These are phyloP conservation scores for Thamnophis sirtalis DNA, from an alignment of 2,113 vertebrate species.

Conservation along the genomic window DNA sequence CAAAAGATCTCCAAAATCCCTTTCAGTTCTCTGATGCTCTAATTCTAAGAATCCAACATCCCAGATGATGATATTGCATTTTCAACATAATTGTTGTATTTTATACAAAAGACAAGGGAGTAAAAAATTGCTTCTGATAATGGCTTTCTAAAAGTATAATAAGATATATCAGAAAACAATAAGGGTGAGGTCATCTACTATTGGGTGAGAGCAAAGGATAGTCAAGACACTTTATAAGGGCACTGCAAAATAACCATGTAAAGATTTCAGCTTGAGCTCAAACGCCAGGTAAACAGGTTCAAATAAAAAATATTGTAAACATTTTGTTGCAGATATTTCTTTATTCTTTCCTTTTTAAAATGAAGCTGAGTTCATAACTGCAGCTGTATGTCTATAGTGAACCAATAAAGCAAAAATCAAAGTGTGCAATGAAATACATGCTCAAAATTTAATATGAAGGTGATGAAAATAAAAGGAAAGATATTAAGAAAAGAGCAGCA, in stretches of 20 bases:
- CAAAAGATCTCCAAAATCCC: too few species aligned
- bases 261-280: neutral
- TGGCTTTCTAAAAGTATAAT: neutral
- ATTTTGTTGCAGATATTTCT: neutral
- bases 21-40: too few species aligned
- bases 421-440: neutral
- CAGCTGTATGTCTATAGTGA: neutral
- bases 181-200: neutral
- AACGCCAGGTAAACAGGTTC: neutral
- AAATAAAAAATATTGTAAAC: slow-evolving; percentile 4
- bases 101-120: neutral
- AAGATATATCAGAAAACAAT: neutral
- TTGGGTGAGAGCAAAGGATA: neutral
- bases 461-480: neutral
- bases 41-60: neutral
- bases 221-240: neutral
- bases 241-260: neutral
- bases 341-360: slow-evolving; percentile 1
- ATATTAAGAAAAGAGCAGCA: neutral
- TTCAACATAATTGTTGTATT: neutral
- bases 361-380: slow-evolving; percentile 9
- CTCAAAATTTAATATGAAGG: slow-evolving; percentile 17
- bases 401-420: slow-evolving; percentile 20
- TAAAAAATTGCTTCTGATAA: neutral
- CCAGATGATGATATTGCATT: neutral